phyloP scores from a whole-genome alignment of 2,888 invertebrate species.

The Tricholauxania praeusta region DNA sequence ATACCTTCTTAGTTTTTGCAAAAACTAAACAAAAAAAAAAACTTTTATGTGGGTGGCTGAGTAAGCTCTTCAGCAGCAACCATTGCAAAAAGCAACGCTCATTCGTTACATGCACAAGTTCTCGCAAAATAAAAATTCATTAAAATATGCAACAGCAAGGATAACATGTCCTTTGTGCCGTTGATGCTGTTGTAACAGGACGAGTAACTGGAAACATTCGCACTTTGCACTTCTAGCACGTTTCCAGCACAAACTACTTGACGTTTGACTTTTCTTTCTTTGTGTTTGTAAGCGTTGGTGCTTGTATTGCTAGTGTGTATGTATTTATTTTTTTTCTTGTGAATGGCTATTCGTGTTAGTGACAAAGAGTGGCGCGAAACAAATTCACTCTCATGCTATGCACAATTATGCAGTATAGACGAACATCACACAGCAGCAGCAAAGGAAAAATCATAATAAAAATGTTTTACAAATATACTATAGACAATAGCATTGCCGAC shows the following conservation, averaged over 20 bases:
- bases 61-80: background rate
- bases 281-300: background rate
- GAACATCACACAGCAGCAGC: conserved; percentile 46
- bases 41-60: conserved; percentile 3
- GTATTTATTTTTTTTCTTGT: background rate
- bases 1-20: no score
- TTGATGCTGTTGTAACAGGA: conserved; percentile 5
- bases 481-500: conserved; percentile 11
- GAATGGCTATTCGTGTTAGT: conserved; percentile 25
- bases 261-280: background rate
- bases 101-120: background rate
- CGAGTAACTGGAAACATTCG: conserved; percentile 4
- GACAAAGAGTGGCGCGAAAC: conserved; percentile 2
- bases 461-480: background rate
- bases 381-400: conserved; percentile 22
- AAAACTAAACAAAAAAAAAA: background rate
- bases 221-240: conserved; percentile 7
- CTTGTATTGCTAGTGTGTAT: background rate
- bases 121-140: background rate
- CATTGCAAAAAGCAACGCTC: no score
- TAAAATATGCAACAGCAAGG: conserved; percentile 31
- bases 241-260: background rate
- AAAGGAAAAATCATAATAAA: no score
- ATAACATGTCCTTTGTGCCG: conserved; percentile 4
- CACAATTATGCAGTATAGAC: conserved; percentile 43